A percentile compares a stretch with the other conserved stretches of the same genome.
These are phyloP conservation scores for Panagrolaimus sp. DNA, from an alignment of 1,140 invertebrate species.

Conservation along the genomic window DNA sequence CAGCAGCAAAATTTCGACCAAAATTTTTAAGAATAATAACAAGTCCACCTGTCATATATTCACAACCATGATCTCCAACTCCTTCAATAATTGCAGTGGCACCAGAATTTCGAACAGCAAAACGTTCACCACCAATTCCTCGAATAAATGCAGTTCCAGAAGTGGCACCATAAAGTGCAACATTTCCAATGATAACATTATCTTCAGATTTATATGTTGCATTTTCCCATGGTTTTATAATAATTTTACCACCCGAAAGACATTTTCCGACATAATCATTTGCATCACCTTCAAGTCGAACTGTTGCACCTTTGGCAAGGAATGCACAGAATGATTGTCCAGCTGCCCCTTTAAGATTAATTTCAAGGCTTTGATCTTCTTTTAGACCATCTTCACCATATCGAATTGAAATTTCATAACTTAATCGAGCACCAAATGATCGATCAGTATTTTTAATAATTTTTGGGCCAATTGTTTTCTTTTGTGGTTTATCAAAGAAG, in stretches of 20 bases:
- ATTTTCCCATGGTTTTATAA: slow-evolving; percentile 83
- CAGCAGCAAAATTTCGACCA: slow-evolving; percentile 94
- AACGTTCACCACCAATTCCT: slow-evolving; percentile 91
- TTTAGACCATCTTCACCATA: slow-evolving; percentile 81
- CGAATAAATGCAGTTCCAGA: slow-evolving; percentile 83
- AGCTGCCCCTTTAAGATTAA: slow-evolving; percentile 82
- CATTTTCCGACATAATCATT: slow-evolving; percentile 98
- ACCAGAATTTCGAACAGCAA: slow-evolving; percentile 94
- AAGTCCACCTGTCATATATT: slow-evolving; percentile 91
- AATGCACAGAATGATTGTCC: slow-evolving; percentile 99
- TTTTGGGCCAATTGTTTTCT: slow-evolving; percentile 67
- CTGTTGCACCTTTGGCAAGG: slow-evolving; percentile 77
- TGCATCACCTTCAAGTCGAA: slow-evolving; percentile 88
- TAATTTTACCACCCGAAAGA: slow-evolving; percentile 85
- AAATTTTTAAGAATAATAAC: slow-evolving; percentile 86
- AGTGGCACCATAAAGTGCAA: slow-evolving; percentile 93
- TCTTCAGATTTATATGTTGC: slow-evolving; percentile 76
- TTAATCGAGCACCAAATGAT: slow-evolving; percentile 84
- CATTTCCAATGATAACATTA: slow-evolving; percentile 96
- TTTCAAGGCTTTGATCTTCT: slow-evolving; percentile 72
- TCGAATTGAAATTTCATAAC: slow-evolving; percentile 75
- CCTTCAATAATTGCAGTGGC: slow-evolving; percentile 82
- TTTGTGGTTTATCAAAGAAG: slow-evolving; percentile 43
- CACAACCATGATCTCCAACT: slow-evolving; percentile 96
- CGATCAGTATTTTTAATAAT: slow-evolving; percentile 84